Percentiles rank a stretch among this genome's conserved stretches.
These are phyloP conservation scores for Brachirus orientalis DNA, from an alignment of 2,113 vertebrate species.

Conservation along the genomic window DNA sequence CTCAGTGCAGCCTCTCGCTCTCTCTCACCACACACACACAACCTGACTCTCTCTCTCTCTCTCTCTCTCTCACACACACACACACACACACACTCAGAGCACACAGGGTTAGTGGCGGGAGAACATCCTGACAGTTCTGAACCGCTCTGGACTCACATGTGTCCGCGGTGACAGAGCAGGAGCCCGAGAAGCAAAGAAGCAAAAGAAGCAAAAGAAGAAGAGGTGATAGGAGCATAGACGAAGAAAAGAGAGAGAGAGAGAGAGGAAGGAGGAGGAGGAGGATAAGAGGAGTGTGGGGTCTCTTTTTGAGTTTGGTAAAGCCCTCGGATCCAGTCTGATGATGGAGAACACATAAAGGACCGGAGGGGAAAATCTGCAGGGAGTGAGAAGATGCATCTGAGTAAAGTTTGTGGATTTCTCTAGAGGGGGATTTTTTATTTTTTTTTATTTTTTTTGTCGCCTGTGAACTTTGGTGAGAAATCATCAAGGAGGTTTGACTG, in stretches of 20 bases:
- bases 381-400: conserved; percentile 46
- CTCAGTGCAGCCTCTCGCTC: conserved; percentile 32
- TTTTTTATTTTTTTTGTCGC: too few relatives aligned
- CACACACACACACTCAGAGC: not conserved
- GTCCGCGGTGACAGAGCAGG: conserved; percentile 31
- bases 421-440: conserved; percentile 31
- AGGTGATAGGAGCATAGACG: too few relatives aligned
- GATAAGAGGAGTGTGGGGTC: conserved; percentile 25
- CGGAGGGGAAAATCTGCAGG: not conserved
- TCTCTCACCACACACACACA: conserved; percentile 5
- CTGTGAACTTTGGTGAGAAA: conserved; percentile 33
- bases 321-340: not conserved
- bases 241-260: too few relatives aligned
- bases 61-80: conserved; percentile 6
- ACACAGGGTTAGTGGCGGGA: conserved; percentile 14
- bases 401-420: conserved; percentile 72
- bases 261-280: conserved; percentile 6
- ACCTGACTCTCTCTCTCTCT: conserved; percentile 1
- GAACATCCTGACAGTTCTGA: conserved; percentile 32
- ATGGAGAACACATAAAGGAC: conserved; percentile 64
- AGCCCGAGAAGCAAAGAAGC: conserved; percentile 3
- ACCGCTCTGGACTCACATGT: conserved; percentile 38
- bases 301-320: conserved; percentile 4
- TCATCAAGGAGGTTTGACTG: conserved; percentile 9
- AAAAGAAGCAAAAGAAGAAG: too few relatives aligned